Percentiles rank a stretch among this genome's conserved stretches.
Evolutionary conservation across 2,888 invertebrate genomes (phyloP).

Genomic region (Hylaea fasciaria): DNA sequence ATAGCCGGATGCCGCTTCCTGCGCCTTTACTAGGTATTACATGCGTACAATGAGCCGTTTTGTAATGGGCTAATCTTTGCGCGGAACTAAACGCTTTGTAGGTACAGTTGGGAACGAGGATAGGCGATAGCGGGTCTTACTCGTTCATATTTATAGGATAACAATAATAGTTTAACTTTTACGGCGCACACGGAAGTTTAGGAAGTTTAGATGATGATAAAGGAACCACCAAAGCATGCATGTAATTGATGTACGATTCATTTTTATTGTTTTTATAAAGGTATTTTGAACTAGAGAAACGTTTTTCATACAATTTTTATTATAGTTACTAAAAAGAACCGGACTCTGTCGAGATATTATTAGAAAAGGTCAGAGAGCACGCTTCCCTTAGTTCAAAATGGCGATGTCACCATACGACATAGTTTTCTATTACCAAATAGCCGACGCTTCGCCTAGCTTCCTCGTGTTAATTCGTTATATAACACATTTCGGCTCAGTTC

Average conservation of each 20-base stretch:
- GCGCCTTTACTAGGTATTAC: conserved; percentile 7
- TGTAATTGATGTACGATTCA: too few species aligned
- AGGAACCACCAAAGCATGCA: too few species aligned
- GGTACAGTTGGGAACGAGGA: neutral
- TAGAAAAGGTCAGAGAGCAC: neutral
- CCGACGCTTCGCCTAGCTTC: conserved; percentile 7
- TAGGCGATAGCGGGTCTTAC: too few species aligned
- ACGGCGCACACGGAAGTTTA: too few species aligned
- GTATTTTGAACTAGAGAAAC: too few species aligned
- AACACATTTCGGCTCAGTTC: conserved; percentile 23
- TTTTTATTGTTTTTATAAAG: too few species aligned
- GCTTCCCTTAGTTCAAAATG: neutral
- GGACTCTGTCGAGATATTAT: too few species aligned
- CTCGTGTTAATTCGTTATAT: conserved; percentile 25
- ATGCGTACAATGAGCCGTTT: neutral
- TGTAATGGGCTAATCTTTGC: conserved; percentile 10
- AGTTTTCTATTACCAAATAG: conserved; percentile 19
- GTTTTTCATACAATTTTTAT: too few species aligned
- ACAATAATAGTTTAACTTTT: too few species aligned
- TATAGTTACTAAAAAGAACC: too few species aligned
- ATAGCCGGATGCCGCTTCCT: conserved; percentile 27
- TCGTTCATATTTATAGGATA: too few species aligned
- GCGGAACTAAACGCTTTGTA: conserved; percentile 2
- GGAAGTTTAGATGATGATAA: too few species aligned
- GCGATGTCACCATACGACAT: conserved; percentile 17